phyloP scores from a whole-genome alignment of 2,113 vertebrate genomes.

The Tinamus guttatus region DNA sequence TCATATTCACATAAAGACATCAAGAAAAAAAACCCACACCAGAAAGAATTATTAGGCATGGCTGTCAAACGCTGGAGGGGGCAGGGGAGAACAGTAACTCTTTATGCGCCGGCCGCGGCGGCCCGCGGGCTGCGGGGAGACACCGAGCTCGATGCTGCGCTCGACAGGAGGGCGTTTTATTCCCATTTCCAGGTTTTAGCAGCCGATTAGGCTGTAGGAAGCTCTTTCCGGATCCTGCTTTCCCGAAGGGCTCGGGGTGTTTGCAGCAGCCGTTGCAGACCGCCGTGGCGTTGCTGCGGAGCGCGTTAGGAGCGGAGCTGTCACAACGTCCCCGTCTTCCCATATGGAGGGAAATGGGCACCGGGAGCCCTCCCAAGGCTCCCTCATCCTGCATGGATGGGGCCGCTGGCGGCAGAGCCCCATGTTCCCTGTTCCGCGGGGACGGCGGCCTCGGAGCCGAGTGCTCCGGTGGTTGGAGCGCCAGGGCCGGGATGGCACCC shows the following conservation, averaged over 20 bases:
- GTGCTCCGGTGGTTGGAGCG: no score
- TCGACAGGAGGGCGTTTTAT: not conserved
- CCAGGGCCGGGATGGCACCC: no score
- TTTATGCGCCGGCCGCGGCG: conserved; percentile 56
- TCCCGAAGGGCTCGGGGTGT: not conserved
- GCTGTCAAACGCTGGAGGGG: conserved; percentile 90
- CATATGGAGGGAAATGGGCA: no score
- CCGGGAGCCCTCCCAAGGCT: no score
- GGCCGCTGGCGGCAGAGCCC: no score
- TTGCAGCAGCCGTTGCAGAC: not conserved
- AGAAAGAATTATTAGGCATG: conserved; percentile 99
- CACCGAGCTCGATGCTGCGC: not conserved
- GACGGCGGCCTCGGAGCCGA: no score
- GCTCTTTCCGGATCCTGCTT: accelerated
- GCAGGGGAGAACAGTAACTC: conserved; percentile 69
- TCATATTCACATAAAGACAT: conserved; percentile 97
- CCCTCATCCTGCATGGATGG: no score
- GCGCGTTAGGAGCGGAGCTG: no score
- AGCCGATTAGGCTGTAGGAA: not conserved
- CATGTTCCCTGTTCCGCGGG: no score
- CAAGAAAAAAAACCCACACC: conserved; percentile 90
- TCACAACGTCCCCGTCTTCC: no score
- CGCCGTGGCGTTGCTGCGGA: not conserved
- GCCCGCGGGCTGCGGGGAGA: not conserved
- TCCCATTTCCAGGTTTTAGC: not conserved